A percentile compares a stretch with the other conserved stretches of the same genome.
Conservation (phyloP, 2,113 vertebrate species). For the Aptenodytes forsteri region DNA sequence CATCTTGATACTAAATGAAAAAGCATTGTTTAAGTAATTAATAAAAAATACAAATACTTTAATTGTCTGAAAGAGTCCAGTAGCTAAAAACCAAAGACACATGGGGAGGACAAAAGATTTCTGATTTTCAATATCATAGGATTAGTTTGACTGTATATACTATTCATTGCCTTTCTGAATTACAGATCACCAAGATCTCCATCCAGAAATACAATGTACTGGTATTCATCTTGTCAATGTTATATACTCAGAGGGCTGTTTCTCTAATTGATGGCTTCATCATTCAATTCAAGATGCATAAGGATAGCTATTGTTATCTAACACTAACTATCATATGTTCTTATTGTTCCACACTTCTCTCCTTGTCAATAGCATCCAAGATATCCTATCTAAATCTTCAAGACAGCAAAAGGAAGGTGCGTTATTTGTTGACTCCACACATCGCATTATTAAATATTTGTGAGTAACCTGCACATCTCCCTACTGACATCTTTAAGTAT, state of each 20-base stretch:
- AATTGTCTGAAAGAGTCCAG: background rate
- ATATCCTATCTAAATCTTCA: constrained; percentile 4
- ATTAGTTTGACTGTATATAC: background rate
- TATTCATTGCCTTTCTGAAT: constrained; percentile 30
- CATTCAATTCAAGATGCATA: constrained; percentile 25
- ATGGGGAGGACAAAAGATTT: background rate
- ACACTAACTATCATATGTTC: constrained; percentile 23
- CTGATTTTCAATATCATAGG: background rate
- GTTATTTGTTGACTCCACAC: constrained; percentile 9
- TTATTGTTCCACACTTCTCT: constrained; percentile 31
- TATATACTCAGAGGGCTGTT: background rate
- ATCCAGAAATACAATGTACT: background rate
- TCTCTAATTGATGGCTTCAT: constrained; percentile 47
- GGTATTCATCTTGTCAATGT: constrained; percentile 10
- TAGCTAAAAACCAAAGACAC: background rate
- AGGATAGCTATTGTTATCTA: constrained; percentile 52
- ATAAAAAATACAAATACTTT: background rate
- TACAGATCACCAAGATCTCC: constrained; percentile 17
- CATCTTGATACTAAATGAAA: background rate
- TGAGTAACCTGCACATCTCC: constrained; percentile 2
- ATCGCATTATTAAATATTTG: background rate
- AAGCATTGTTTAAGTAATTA: background rate
- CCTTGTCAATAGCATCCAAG: constrained; percentile 13
- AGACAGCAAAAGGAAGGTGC: background rate
- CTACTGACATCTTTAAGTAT: background rate